Conservation (phyloP, 2,113 vertebrate genomes). For the Alosa alosa region DNA sequence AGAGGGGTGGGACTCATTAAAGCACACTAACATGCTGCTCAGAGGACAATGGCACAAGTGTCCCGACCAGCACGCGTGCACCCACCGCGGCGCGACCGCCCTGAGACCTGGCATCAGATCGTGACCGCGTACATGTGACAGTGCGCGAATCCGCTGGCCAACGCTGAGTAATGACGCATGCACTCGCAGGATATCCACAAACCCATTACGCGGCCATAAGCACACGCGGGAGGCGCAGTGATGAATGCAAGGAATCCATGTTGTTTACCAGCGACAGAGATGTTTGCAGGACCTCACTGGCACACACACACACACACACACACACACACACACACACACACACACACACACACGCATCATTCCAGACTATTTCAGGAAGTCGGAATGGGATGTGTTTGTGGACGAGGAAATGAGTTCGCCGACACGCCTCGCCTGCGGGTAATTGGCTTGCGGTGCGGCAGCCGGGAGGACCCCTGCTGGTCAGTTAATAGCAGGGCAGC, state of each 20-base stretch:
- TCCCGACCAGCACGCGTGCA: no score
- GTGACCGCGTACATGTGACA: not conserved
- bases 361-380: constrained; percentile 18
- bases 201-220: not conserved
- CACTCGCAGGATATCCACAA: not conserved
- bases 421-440: constrained; percentile 21
- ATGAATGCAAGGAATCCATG: not conserved
- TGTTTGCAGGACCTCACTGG: not conserved
- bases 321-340: constrained; percentile 4
- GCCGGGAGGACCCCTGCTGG: constrained; percentile 50
- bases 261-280: not conserved
- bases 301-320: not conserved
- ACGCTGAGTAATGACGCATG: not conserved
- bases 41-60: no score
- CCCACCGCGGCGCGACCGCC: no score
- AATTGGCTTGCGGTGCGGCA: constrained; percentile 39
- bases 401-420: constrained; percentile 28
- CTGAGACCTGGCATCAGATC: not conserved
- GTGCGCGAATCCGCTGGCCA: not conserved
- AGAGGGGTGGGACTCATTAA: not conserved
- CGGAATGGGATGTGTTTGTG: constrained; percentile 19
- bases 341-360: not conserved
- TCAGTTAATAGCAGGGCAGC: constrained; percentile 35
- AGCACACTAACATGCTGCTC: not conserved
- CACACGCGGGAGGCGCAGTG: not conserved